Evolutionary conservation across 2,888 invertebrate genomes (phyloP).

Genomic region (Mellilla xanthometata): DNA sequence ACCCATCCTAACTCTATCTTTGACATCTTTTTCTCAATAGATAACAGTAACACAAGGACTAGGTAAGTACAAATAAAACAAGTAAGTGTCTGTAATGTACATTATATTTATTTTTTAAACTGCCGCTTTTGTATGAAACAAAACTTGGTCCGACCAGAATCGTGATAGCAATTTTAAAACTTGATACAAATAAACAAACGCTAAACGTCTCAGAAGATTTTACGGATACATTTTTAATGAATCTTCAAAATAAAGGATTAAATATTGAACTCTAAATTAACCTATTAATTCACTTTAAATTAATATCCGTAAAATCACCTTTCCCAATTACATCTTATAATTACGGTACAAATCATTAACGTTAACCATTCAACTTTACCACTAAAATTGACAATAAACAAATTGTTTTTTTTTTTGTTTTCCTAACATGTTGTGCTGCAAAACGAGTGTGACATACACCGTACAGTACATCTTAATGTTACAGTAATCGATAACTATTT

Average conservation of each 20-base stretch:
- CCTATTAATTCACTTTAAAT: neutral
- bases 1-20: too few species aligned
- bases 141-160: constrained; percentile 73
- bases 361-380: constrained; percentile 59
- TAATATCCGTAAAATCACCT: constrained; percentile 35
- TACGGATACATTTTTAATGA: constrained; percentile 37
- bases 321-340: constrained; percentile 37
- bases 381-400: constrained; percentile 80
- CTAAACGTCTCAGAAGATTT: constrained; percentile 31
- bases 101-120: constrained; percentile 73
- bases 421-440: constrained; percentile 79
- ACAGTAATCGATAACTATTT: constrained; percentile 70
- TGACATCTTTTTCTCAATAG: too few species aligned
- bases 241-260: constrained; percentile 11
- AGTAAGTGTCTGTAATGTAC: constrained; percentile 60
- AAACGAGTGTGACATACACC: constrained; percentile 80
- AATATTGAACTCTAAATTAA: neutral
- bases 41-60: too few species aligned
- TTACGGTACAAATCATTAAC: constrained; percentile 66
- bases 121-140: constrained; percentile 68
- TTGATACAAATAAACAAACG: constrained; percentile 40
- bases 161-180: constrained; percentile 59
- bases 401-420: constrained; percentile 58
- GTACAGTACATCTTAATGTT: constrained; percentile 69
- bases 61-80: constrained; percentile 46